A percentile compares a stretch with the other conserved stretches of the same genome.
phyloP scores from a whole-genome alignment of 2,888 invertebrate species.

The Macroteleia sp. region DNA sequence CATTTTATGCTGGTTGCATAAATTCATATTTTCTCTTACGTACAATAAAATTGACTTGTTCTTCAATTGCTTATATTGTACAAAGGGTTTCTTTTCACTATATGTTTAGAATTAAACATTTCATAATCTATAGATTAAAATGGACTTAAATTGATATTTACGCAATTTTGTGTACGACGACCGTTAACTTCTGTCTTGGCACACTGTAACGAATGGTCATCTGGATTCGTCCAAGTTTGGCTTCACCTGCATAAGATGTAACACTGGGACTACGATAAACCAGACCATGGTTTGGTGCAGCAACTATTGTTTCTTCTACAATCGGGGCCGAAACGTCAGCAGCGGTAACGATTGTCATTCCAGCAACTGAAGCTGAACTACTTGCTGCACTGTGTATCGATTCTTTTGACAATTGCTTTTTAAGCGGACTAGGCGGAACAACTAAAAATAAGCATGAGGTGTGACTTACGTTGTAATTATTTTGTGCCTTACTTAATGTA shows the following conservation, averaged over 20 bases:
- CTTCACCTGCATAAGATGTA: constrained; percentile 88
- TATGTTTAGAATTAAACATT: too few relatives aligned
- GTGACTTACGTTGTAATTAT: neutral
- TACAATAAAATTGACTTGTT: too few relatives aligned
- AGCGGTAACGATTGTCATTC: constrained; percentile 61
- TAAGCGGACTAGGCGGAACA: constrained; percentile 78
- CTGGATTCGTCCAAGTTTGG: constrained; percentile 92
- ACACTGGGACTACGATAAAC: constrained; percentile 87
- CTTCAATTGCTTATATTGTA: too few relatives aligned
- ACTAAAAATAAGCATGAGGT: constrained; percentile 39
- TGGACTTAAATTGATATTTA: constrained; percentile 87
- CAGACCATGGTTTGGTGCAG: constrained; percentile 83
- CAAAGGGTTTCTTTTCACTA: too few relatives aligned
- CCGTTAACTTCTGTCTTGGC: constrained; percentile 91
- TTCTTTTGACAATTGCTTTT: constrained; percentile 79
- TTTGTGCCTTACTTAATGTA: too few relatives aligned
- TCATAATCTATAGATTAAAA: too few relatives aligned
- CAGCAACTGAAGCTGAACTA: constrained; percentile 70
- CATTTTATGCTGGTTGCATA: too few relatives aligned
- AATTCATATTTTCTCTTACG: too few relatives aligned
- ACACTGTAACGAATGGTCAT: constrained; percentile 93
- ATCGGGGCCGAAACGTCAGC: constrained; percentile 60
- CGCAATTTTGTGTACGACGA: constrained; percentile 95
- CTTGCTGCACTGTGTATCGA: constrained; percentile 75
- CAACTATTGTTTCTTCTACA: constrained; percentile 77